Base-by-base conservation (phyloP, 1,140 invertebrate genomes). In the Bombus breviceps region DNA sequence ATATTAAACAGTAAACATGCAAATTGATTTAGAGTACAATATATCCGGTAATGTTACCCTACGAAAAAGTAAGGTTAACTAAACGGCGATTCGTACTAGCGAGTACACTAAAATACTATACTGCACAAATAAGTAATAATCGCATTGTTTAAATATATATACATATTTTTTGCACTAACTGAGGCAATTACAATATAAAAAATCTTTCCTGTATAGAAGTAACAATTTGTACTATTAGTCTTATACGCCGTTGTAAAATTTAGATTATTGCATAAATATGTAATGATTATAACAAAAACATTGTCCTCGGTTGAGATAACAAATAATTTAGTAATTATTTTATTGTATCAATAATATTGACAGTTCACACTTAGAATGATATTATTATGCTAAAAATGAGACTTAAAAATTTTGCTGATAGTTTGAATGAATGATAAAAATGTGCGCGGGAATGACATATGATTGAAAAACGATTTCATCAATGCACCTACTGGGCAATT, bases 401-500 rank as follows among this genome's bases (percentile, higher is more conserved):
- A 47, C 41, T 22, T 22, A 64, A 68, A 41, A 53, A 64, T 18
- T n/a, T 12, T 47, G 3, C 53, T 53, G 53, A 6, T 41, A 32
- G 28, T 62, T 62, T 13, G 28, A 64, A 72, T 4, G 32, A 79
- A 80, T 53, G 10, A 5, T 28, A 32, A 74, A 85, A 81, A 69
- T 68, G 18, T 59, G 79, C 84, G 83, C 83, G 84, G 71, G 79
- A 81, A 68, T 64, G 12, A 75, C 22, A 81, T 69, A 66, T 25
- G 53, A 62, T 62, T 64, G 81, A 84, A 22, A 85, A 85, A 85
- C 68, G 84, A 68, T 85, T 85, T 62, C 71, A 32, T 62, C 64
- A 43, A 62, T 86, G 57, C 72, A 92, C 93, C 89, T 92, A 95
- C 95, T 94, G 59, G 94, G 94, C 53, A 94, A 80, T 76, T 95